These are phyloP conservation scores for Hyaena hyaena DNA, from an alignment of 2,113 vertebrate species.

Conservation along the genomic window DNA sequence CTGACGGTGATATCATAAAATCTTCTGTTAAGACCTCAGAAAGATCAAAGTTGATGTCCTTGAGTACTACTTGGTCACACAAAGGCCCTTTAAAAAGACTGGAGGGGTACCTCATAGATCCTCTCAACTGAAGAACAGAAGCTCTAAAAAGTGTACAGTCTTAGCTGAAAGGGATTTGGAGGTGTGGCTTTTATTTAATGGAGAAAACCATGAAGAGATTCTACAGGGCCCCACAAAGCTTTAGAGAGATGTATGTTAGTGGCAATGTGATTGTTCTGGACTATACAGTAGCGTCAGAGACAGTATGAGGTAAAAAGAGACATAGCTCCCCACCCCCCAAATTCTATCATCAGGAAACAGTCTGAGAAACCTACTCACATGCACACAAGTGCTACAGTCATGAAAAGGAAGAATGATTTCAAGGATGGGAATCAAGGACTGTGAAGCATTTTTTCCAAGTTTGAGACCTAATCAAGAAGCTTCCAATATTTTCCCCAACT, in stretches of 20 bases:
- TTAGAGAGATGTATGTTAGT: background rate
- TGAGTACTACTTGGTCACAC: background rate
- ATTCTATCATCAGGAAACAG: background rate
- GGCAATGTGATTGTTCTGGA: background rate
- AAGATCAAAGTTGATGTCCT: background rate
- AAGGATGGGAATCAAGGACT: background rate
- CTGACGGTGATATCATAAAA: background rate
- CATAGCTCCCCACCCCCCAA: background rate
- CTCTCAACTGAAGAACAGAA: background rate
- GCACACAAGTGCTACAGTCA: background rate
- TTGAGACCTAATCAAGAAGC: background rate
- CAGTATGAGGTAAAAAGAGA: background rate
- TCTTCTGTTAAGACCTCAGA: background rate
- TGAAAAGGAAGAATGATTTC: background rate
- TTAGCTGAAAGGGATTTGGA: background rate
- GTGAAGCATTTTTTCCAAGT: background rate
- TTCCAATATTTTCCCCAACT: background rate
- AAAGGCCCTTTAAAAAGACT: background rate
- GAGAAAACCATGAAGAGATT: background rate
- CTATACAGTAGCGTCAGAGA: background rate
- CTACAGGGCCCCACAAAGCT: background rate
- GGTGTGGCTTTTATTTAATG: background rate
- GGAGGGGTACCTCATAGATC: background rate
- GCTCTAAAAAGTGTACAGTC: background rate
- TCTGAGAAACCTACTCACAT: background rate